Base-by-base conservation (phyloP, 2,888 invertebrate species). In the Drosophila phalerata region DNA sequence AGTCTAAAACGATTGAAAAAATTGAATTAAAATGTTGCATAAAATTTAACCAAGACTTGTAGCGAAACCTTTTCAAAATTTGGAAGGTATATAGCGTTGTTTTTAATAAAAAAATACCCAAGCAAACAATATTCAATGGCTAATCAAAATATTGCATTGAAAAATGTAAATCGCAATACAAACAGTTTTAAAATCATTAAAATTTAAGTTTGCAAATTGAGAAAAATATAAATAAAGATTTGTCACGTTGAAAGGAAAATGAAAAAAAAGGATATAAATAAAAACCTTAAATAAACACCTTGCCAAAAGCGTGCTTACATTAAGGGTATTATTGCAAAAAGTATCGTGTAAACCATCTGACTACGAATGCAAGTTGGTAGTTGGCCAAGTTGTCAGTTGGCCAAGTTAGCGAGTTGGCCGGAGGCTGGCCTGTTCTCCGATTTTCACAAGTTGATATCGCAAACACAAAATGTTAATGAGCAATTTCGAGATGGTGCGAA, bases 381-480 rank as follows among this genome's bases (percentile, higher is more conserved):
- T 51, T 51, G 51, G 51, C 37, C 25, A 42, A 43, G 45, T 45
- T 63, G 63, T 48, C 45, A 45, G 56, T 56, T 66, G 68, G 56
- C 48, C 28, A 63, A 74, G 72, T 48, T 52, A 45, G 56, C 43
- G 15, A 45, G 34, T 56, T 56, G 45, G 61, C 37, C 37, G 70
- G 72, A 87, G 69, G 67, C 81, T 63, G 85, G 69, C 42, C 53
- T 67, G 78, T 68, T 71, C 73, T 77, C 79, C 73, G 92, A 92
- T 92, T 92, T 92, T 92, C 92, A 92, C 92, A 92, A 92, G 90
- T 87, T 91, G 92, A 92, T 92, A 92, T 91, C 90, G 88, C 90
- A 88, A 92, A 92, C 92, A 91, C 91, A 92, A 92, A 92, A 92
- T 92, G 92, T 92, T 92, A 92, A 92, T 92, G 92, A 92, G 92